These are phyloP conservation scores for Morone saxatilis DNA, from an alignment of 2,113 vertebrate species.

Conservation along the genomic window DNA sequence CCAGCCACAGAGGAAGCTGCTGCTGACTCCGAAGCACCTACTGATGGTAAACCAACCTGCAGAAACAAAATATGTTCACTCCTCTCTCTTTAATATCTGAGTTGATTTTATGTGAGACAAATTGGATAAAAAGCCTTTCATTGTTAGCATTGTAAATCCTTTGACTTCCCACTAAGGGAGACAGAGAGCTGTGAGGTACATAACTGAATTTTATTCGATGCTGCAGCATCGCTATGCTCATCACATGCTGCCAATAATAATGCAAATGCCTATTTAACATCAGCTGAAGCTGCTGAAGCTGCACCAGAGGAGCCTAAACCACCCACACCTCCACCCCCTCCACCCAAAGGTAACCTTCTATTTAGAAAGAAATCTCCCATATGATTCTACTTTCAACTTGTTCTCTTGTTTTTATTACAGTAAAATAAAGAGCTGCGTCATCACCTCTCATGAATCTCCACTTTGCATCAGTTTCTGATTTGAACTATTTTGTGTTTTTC, in stretches of 20 bases:
- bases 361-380: neutral
- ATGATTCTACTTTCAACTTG: neutral
- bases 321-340: slow-evolving; percentile 80
- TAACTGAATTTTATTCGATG: slow-evolving; percentile 29
- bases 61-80: slow-evolving; percentile 19
- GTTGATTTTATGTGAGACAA: slow-evolving; percentile 12
- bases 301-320: slow-evolving; percentile 81
- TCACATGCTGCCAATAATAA: slow-evolving; percentile 47
- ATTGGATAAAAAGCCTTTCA: neutral
- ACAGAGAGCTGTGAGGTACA: slow-evolving; percentile 23
- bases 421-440: neutral
- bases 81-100: slow-evolving; percentile 8
- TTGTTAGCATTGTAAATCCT: neutral
- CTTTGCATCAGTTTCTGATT: neutral
- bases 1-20: slow-evolving; percentile 47
- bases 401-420: neutral
- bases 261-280: slow-evolving; percentile 70
- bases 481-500: neutral
- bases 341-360: slow-evolving; percentile 79
- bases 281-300: slow-evolving; percentile 80
- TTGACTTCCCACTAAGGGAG: neutral
- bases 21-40: slow-evolving; percentile 49
- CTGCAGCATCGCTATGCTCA: slow-evolving; percentile 44
- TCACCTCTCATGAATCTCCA: neutral
- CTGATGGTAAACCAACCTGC: slow-evolving; percentile 58